Base-by-base conservation (phyloP, 2,797 vertebrate genomes). In the Peromyscus attwateri region DNA sequence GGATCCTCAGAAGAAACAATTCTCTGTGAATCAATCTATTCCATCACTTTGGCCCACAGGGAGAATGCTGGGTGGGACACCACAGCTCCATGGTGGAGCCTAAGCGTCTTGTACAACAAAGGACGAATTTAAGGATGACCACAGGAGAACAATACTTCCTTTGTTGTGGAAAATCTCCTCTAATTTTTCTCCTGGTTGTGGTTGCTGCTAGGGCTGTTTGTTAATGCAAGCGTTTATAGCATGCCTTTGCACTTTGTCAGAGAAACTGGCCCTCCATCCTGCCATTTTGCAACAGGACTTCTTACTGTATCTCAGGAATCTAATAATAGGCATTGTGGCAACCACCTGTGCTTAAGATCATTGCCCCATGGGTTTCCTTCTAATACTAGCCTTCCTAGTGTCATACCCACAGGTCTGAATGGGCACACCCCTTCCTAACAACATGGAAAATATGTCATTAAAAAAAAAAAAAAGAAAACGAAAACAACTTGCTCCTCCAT, bases 361-460 rank as follows among this genome's bases (percentile, higher is more conserved):
- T 97, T 98, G 96, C 91, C 52, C 95, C 92, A 91, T 52, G 76
- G 94, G 96, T 98, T 97, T 98, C 95, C 96, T 89, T 92, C 94
- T 60, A 96, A 71, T 95, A 84, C 87, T 73, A 37, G 64, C 70
- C 93, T 97, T 97, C 95, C 57, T 2, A 0, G 89, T 96, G 19
- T 37, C 89, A 82, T 1, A 9, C 95, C 46, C n/a, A 81, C 0
- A 0, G 90, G 94, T 90, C 16, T 2, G 9, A 96, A 97, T 94
- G 96, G 97, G 90, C 97, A 96, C 75, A 96, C 97, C 97, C 97
- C 98, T 98, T 98, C 96, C 92, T 0, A 70, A 64, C 89, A 79
- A 1, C 93, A 91, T 96, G 97, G 94, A 76, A 52, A 62, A 92
- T 98, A 77, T 98, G 97, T 98, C 98, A 98, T 98, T 98, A 96